Evolutionary conservation across 2,797 vertebrate genomes (phyloP), one percentile per base, ranked within the genome.

Genomic region (Siniperca obscura): DNA sequence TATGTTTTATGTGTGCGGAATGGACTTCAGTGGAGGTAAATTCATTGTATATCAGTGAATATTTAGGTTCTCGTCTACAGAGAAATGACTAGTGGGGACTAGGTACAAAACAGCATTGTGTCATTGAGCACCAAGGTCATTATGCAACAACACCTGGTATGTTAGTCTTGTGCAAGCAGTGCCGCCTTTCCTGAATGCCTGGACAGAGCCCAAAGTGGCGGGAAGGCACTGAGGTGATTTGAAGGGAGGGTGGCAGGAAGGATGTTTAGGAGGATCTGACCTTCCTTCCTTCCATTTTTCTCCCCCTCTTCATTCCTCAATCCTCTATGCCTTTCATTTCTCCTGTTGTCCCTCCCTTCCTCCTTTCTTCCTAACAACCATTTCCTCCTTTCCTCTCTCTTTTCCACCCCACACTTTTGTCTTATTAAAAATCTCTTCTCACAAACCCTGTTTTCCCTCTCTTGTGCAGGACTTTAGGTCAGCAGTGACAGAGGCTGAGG

Each of bases 391-490:
- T 81, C 62, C 53, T 61, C 30, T 73, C 56, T 60, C 30, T 72
- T 55, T 0, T 8, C 76, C n/a, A 11, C 17, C 27, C 2, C 56
- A 62, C 27, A 30, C 19, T 53, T 70, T 67, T 73, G 66, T 80
- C 64, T 69, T 74, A 4, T 66, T 48, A 71, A 70, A 75, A 53
- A 16, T 38, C 40, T 82, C 7, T 76, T 52, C 50, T 70, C 34
- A 12, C 40, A 22, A 76, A 69, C 81, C 8, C 42, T 42, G 60
- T 86, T 52, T 74, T 40, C 56, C 40, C 68, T 34, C 13, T 76
- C 17, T 55, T 36, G 16, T 81, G 53, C 88, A 99, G 98, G 95
- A 97, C 90, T 99, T 99, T 82, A 95, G 97, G 78, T 95, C 93
- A 81, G 95, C 95, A 0, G 91, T 97, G 80, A 82, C 90, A 21